Evolutionary conservation across 2,113 vertebrate genomes (phyloP).

Genomic region (Dipodomys spectabilis): DNA sequence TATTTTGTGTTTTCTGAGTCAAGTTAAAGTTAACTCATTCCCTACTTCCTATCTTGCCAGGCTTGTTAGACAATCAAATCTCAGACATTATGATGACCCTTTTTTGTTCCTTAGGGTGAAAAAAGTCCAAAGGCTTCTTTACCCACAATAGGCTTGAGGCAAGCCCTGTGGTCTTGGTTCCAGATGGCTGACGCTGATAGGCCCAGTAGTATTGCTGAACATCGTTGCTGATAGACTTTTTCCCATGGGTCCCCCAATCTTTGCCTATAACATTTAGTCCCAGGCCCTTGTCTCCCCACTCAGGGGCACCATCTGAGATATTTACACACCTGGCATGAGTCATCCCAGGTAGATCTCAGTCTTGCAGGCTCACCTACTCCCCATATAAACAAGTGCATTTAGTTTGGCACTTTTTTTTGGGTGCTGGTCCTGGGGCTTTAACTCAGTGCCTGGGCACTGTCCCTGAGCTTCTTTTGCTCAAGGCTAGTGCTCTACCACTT

Average conservation of each 20-base stretch:
- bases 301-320: not conserved
- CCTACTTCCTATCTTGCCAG: not conserved
- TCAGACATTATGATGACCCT: not conserved
- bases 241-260: not conserved
- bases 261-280: not conserved
- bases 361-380: not conserved
- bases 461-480: too few species aligned
- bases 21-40: not conserved
- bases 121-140: too few species aligned
- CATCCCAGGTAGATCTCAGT: not conserved
- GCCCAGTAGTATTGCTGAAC: not conserved
- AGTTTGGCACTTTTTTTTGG: not conserved
- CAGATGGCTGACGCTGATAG: not conserved
- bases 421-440: too few species aligned
- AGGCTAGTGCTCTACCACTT: too few species aligned
- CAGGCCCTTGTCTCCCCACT: not conserved
- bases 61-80: not conserved
- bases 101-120: not conserved
- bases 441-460: too few species aligned
- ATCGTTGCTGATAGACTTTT: not conserved
- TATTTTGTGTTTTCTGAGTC: not conserved
- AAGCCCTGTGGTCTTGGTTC: not conserved
- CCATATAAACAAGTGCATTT: not conserved
- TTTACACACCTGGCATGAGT: not conserved
- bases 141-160: not conserved